Percentiles rank a stretch among this genome's conserved stretches.
phyloP scores from a whole-genome alignment of 2,888 invertebrate species.

The Dorcus parallelipipedus region DNA sequence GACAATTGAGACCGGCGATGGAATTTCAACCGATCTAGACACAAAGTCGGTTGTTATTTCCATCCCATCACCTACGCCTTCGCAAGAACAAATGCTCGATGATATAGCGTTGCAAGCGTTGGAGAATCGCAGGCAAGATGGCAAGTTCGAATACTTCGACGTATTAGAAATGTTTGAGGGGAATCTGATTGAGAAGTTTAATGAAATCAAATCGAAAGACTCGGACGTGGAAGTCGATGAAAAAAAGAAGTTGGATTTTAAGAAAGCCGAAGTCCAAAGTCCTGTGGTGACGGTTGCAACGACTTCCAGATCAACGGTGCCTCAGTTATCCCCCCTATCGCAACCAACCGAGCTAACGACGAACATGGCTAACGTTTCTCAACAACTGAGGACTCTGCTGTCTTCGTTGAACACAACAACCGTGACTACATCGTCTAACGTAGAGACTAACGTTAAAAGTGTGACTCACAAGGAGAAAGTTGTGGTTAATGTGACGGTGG shows the following conservation, averaged over 20 bases:
- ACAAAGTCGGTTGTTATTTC: slow-evolving; percentile 65
- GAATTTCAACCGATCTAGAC: slow-evolving; percentile 57
- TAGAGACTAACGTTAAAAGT: slow-evolving; percentile 47
- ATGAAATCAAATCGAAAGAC: slow-evolving; percentile 1
- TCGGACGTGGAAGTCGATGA: not conserved
- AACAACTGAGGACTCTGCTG: slow-evolving; percentile 64
- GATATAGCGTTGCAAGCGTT: slow-evolving; percentile 62
- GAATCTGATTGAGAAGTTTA: slow-evolving; percentile 44
- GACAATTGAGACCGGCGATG: slow-evolving; percentile 56
- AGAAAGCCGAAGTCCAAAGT: slow-evolving; percentile 23
- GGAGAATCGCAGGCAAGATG: slow-evolving; percentile 52
- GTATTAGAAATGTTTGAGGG: slow-evolving; percentile 69
- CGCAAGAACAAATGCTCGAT: slow-evolving; percentile 62
- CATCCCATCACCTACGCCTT: slow-evolving; percentile 63
- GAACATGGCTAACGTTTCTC: slow-evolving; percentile 69
- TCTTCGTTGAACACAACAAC: slow-evolving; percentile 63
- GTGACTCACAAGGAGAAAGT: slow-evolving; percentile 35
- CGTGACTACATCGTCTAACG: slow-evolving; percentile 52
- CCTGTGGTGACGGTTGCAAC: slow-evolving; percentile 35
- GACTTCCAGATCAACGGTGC: slow-evolving; percentile 52
- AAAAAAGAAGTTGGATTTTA: not conserved
- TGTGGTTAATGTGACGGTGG: not conserved
- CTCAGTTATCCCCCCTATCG: slow-evolving; percentile 68
- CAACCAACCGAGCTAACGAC: slow-evolving; percentile 70
- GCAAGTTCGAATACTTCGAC: slow-evolving; percentile 63